Percentiles rank a stretch among this genome's conserved stretches.
These are phyloP conservation scores for Drosophila colorata DNA, from an alignment of 2,888 invertebrate species.

Conservation along the genomic window DNA sequence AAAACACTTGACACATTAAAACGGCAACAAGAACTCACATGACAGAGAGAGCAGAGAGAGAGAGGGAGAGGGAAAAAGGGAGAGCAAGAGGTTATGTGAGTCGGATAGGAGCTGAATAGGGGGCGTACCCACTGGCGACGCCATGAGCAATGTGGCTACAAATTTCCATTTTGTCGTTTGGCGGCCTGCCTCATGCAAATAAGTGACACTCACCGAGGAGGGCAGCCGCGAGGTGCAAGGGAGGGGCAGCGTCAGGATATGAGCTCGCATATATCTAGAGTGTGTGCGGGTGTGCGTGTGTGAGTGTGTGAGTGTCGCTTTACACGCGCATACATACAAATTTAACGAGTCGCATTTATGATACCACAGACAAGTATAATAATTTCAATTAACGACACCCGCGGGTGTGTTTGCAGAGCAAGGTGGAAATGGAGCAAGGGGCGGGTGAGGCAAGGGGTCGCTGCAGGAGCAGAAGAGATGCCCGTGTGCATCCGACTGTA, in stretches of 20 bases:
- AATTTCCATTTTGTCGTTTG: constrained; percentile 75
- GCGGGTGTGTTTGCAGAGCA: constrained; percentile 67
- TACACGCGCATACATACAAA: constrained; percentile 74
- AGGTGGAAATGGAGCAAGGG: constrained; percentile 8
- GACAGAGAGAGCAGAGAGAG: constrained; percentile 20
- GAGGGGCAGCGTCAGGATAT: constrained; percentile 36
- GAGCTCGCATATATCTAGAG: constrained; percentile 28
- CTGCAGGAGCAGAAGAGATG: constrained; percentile 22
- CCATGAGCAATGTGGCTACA: constrained; percentile 74
- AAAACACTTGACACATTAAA: constrained; percentile 81
- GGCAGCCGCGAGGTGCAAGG: constrained; percentile 25
- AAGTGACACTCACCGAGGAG: constrained; percentile 63
- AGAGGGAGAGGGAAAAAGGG: no score
- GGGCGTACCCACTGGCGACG: constrained; percentile 35
- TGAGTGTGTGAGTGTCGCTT: constrained; percentile 52
- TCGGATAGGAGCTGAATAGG: not conserved
- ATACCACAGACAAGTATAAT: constrained; percentile 80
- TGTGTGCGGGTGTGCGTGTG: constrained; percentile 8
- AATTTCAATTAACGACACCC: constrained; percentile 80
- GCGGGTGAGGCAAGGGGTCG: not conserved
- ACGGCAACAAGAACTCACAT: constrained; percentile 66
- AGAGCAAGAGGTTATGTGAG: no score
- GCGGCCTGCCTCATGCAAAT: constrained; percentile 68
- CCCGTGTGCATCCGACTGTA: constrained; percentile 18
- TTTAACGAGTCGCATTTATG: constrained; percentile 80